Evolutionary conservation across 2,797 vertebrate genomes (phyloP).

Genomic region (Myiotriccus ornatus): DNA sequence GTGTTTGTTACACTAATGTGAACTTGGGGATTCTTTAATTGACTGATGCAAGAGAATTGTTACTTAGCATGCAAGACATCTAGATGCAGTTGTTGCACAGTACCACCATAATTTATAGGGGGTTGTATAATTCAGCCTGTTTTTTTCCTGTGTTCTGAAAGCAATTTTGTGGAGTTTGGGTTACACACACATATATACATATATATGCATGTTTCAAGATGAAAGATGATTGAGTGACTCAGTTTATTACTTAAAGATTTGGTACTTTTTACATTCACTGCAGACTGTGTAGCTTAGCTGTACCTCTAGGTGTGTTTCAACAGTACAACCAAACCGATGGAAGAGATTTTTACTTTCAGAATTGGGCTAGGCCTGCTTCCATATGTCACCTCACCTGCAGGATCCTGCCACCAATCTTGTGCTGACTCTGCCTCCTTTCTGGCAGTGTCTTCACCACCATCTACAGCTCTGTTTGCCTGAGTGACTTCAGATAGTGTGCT

Average conservation of each 20-base stretch:
- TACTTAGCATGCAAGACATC: neutral
- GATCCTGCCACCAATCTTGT: neutral
- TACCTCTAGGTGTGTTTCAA: neutral
- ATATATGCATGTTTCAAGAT: neutral
- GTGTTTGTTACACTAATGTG: neutral
- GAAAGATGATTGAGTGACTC: neutral
- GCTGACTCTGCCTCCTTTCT: neutral
- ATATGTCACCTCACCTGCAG: neutral
- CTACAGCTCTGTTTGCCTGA: neutral
- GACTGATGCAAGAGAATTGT: neutral
- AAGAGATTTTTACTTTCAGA: neutral
- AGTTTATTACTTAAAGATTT: neutral
- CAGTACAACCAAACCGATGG: neutral
- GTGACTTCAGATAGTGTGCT: neutral
- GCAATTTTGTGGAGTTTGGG: neutral
- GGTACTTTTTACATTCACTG: neutral
- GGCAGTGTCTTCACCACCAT: neutral
- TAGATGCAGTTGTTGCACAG: neutral
- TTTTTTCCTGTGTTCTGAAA: neutral
- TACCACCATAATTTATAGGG: neutral
- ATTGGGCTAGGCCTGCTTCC: accelerated
- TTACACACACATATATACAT: neutral
- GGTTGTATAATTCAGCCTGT: neutral
- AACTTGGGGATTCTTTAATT: neutral
- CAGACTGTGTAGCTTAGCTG: neutral